Conservation (phyloP, 2,888 invertebrate genomes). For the Apodemia mormo region DNA sequence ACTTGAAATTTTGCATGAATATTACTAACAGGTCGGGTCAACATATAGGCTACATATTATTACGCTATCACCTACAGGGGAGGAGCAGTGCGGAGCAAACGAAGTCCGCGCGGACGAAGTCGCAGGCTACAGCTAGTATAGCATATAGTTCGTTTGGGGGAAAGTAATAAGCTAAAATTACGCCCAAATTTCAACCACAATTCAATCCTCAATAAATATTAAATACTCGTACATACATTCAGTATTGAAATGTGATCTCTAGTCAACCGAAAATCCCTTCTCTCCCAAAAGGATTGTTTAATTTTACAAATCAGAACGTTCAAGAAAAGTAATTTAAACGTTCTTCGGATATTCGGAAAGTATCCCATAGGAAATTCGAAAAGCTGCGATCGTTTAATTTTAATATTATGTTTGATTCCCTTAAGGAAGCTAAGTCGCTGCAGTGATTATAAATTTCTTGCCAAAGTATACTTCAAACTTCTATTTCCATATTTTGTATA, state of each 20-base stretch:
- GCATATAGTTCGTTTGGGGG: too few relatives aligned
- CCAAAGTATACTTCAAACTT: slow-evolving; percentile 62
- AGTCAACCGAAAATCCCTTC: background rate
- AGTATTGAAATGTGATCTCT: background rate
- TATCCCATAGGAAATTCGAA: slow-evolving; percentile 38
- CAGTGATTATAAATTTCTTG: slow-evolving; percentile 75
- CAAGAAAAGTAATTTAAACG: slow-evolving; percentile 14
- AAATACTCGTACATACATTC: background rate
- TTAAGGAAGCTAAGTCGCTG: slow-evolving; percentile 42
- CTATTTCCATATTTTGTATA: slow-evolving; percentile 52
- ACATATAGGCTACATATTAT: too few relatives aligned
- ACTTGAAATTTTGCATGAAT: too few relatives aligned
- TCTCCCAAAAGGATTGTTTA: slow-evolving; percentile 1
- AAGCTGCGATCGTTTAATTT: slow-evolving; percentile 41
- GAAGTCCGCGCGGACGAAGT: too few relatives aligned
- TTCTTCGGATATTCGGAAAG: slow-evolving; percentile 20
- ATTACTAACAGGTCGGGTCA: too few relatives aligned
- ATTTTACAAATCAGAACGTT: slow-evolving; percentile 4
- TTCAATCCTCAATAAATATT: too few relatives aligned
- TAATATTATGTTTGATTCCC: slow-evolving; percentile 59
- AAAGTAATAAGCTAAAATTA: too few relatives aligned
- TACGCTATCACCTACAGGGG: too few relatives aligned
- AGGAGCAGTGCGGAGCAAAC: too few relatives aligned
- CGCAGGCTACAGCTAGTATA: too few relatives aligned
- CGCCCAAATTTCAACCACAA: too few relatives aligned